Evolutionary conservation across 2,888 invertebrate species (phyloP), one percentile per base, ranked within the genome.

Genomic region (Bombylius major): DNA sequence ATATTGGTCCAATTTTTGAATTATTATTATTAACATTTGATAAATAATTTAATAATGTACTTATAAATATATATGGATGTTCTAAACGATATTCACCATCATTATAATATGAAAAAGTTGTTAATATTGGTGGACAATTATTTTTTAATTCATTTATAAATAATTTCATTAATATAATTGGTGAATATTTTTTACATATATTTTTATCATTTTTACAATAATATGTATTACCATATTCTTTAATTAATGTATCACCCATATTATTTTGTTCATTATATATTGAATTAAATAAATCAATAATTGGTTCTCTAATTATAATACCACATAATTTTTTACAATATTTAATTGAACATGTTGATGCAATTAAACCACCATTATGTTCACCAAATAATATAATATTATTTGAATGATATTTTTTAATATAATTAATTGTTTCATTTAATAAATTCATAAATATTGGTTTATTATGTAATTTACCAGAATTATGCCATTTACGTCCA

Each of bases 131-230:
- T 23, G 23, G 23, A 23, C 23, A 23, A 23, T 23, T 23, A 23
- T 23, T 23, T 23, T 23, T 23, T 23, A 23, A 23, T 23, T 23
- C 23, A 23, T 23, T 23, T 23, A 23, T 23, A 23, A 23, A 23
- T 23, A 23, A 23, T 23, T 23, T 23, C 49, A 70, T 70, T 61
- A 70, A 67, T 60, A 68, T 11, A 42, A 11, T 11, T 11, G 39
- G 39, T 11, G 8, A 8, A 42, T 42, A 42, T 11, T 4, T 11
- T 42, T 42, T 42, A 11, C 8, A 11, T 1, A 11, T 11, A 11
- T 42, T 4, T 11, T 11, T 11, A 42, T 42, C 39, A 11, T 42
- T 42, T 11, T 42, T 11, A 42, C 39, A 42, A 8, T 4, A 4
- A 4, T 11, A 11, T 42, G 11, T 11, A 42, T 42, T 42, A 11